Conservation (phyloP, 2,888 invertebrate genomes). For the Stomorhina lunata region DNA sequence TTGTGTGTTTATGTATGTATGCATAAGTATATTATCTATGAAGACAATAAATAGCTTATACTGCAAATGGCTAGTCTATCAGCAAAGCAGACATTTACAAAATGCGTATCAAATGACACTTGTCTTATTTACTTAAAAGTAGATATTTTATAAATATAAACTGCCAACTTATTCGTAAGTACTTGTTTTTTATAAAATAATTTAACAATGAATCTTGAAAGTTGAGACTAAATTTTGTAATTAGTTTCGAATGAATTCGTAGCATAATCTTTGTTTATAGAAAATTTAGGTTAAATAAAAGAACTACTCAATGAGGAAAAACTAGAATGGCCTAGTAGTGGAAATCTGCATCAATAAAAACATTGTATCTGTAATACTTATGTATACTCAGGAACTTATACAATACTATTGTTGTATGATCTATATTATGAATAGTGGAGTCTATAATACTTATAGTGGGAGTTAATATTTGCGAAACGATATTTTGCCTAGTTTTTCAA, state of each 20-base stretch:
- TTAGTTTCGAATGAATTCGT: neutral
- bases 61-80: neutral
- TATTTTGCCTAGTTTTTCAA: no score
- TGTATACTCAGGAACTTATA: no score
- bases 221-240: conserved; percentile 34
- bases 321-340: neutral
- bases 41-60: neutral
- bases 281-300: conserved; percentile 19
- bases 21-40: conserved; percentile 1
- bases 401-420: no score
- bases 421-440: no score
- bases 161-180: neutral
- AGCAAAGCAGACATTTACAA: conserved; percentile 12
- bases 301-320: neutral
- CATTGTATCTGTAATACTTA: no score
- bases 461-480: no score
- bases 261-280: neutral
- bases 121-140: no score
- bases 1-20: neutral
- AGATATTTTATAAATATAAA: no score
- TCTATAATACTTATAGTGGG: no score
- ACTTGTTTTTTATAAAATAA: conserved; percentile 42
- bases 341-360: neutral
- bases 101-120: conserved; percentile 30
- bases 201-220: conserved; percentile 56